Evolutionary conservation across 2,888 invertebrate genomes (phyloP), one percentile per base, ranked within the genome.

Genomic region (Malachius bipustulatus): DNA sequence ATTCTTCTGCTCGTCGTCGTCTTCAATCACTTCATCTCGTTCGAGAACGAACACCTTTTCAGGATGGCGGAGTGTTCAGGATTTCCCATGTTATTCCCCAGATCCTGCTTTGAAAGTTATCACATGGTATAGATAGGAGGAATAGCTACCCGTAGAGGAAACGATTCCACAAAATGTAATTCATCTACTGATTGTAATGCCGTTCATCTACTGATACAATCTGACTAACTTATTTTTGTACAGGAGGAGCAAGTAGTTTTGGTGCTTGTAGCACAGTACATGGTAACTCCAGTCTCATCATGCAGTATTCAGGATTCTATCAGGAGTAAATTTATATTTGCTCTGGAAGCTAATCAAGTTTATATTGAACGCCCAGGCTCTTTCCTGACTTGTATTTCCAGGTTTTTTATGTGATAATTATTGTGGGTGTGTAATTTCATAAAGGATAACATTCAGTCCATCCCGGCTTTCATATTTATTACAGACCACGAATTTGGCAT

Each of bases 161-260:
- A n/a, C n/a, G n/a, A n/a, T n/a, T n/a, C n/a, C n/a, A n/a, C 24
- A 19, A 19, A 19, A 19, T 19, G 24, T 19, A 19, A 19, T n/a
- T n/a, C 6, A 19, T 6, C 6, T 19, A 6, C 24, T n/a, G n/a
- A n/a, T n/a, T n/a, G n/a, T n/a, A n/a, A n/a, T n/a, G n/a, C n/a
- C 24, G 24, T 19, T 19, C 24, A 19, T n/a, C n/a, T n/a, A n/a
- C 24, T n/a, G 24, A 19, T n/a, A 19, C 24, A 19, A 19, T 19
- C 24, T 19, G 24, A 19, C 24, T 8, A 19, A 19, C 24, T 19
- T 19, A n/a, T 19, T 19, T 19, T 19, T 19, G 24, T 19, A 6
- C 24, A 19, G 24, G 6, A 19, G 24, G 24, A 19, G 24, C n/a
- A 19, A 19, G 6, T 19, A 19, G 6, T 19, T 19, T 19, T 19